Percentiles rank a stretch among this genome's conserved stretches.
Conservation (phyloP, 2,888 invertebrate genomes). For the Platynereis dumerilii region DNA sequence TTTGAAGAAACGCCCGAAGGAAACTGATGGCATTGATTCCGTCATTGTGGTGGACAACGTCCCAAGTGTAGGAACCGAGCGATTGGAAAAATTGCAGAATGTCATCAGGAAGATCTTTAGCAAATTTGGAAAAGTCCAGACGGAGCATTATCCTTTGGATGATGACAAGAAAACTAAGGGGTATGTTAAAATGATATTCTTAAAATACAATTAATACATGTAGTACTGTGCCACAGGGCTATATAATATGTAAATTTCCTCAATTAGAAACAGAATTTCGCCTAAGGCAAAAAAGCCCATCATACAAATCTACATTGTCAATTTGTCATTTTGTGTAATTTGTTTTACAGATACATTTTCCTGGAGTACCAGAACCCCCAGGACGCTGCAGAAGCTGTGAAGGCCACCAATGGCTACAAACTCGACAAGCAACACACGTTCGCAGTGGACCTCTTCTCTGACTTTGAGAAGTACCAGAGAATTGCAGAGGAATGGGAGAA, state of each 20-base stretch:
- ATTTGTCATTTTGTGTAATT: background rate
- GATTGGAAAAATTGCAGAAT: slow-evolving; percentile 88
- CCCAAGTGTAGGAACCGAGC: slow-evolving; percentile 89
- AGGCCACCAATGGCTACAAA: slow-evolving; percentile 87
- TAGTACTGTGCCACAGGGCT: background rate
- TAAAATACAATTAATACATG: slow-evolving; percentile 7
- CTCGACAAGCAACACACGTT: slow-evolving; percentile 96
- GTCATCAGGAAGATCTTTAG: slow-evolving; percentile 90
- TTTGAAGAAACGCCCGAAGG: slow-evolving; percentile 85
- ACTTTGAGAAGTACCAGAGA: slow-evolving; percentile 78
- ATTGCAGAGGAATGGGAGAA: slow-evolving; percentile 88
- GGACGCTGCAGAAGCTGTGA: slow-evolving; percentile 88
- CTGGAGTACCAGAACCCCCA: slow-evolving; percentile 85
- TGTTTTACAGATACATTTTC: slow-evolving; percentile 77
- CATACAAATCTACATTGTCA: no score
- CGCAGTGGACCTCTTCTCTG: slow-evolving; percentile 90
- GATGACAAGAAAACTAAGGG: slow-evolving; percentile 87
- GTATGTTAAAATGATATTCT: slow-evolving; percentile 51
- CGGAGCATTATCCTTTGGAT: slow-evolving; percentile 84
- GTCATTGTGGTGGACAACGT: slow-evolving; percentile 96
- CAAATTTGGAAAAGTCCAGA: slow-evolving; percentile 84
- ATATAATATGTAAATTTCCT: background rate
- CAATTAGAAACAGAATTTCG: no score
- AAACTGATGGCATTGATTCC: slow-evolving; percentile 94
- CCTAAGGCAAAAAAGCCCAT: no score